Evolutionary conservation across 2,797 vertebrate genomes (phyloP).

Genomic region (Anniella stebbinsi): DNA sequence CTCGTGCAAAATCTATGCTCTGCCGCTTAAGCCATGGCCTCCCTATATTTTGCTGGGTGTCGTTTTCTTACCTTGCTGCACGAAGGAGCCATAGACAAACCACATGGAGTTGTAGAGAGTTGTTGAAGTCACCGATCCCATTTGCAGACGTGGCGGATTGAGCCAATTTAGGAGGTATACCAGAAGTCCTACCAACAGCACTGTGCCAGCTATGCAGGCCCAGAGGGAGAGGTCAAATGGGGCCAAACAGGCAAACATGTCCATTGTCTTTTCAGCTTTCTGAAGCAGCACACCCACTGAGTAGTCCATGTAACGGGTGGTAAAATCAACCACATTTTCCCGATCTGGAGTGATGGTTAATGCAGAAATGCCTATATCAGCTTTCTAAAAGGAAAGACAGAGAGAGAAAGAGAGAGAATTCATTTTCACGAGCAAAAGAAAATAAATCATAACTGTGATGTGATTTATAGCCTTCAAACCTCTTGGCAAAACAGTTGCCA

Average conservation of each 20-base stretch:
- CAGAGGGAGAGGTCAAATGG: slow-evolving; percentile 97
- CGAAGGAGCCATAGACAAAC: slow-evolving; percentile 99
- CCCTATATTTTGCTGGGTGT: rapidly evolving
- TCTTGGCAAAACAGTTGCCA: slow-evolving; percentile 40
- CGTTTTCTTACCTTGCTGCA: slow-evolving; percentile 93
- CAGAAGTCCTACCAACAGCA: slow-evolving; percentile 93
- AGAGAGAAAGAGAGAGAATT: slow-evolving; percentile 23
- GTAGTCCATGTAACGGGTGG: slow-evolving; percentile 98
- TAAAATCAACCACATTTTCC: slow-evolving; percentile 98
- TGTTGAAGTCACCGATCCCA: slow-evolving; percentile 96
- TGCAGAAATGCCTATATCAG: slow-evolving; percentile 96
- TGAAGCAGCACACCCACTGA: slow-evolving; percentile 95
- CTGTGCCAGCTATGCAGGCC: slow-evolving; percentile 97
- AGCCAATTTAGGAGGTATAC: slow-evolving; percentile 98
- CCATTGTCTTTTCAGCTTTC: slow-evolving; percentile 95
- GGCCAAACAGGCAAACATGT: slow-evolving; percentile 98
- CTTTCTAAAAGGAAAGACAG: slow-evolving; percentile 83
- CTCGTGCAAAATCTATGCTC: not conserved
- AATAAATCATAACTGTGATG: slow-evolving; percentile 29
- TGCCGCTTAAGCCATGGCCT: no score
- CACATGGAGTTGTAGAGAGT: slow-evolving; percentile 99
- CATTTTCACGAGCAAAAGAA: slow-evolving; percentile 57
- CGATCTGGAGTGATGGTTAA: slow-evolving; percentile 98
- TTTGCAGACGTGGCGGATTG: slow-evolving; percentile 95
- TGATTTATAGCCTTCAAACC: slow-evolving; percentile 45